These are phyloP conservation scores for Podarcis raffonei DNA, from an alignment of 2,113 vertebrate genomes.

Conservation along the genomic window DNA sequence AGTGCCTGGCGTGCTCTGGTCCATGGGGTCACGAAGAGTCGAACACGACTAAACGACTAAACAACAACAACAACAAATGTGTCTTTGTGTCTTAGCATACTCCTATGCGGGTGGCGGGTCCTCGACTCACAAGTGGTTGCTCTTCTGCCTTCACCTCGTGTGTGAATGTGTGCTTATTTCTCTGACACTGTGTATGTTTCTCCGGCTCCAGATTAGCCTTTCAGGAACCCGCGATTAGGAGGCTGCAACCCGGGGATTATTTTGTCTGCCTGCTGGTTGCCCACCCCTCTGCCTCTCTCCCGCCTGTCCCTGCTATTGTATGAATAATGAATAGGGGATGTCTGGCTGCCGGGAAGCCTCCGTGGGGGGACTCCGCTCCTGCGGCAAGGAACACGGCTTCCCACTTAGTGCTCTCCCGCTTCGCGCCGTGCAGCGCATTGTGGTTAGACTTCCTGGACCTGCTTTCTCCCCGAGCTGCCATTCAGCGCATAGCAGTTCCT, in stretches of 20 bases:
- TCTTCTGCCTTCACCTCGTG: too few species aligned
- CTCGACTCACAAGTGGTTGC: too few species aligned
- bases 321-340: conserved; percentile 25
- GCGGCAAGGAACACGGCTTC: conserved; percentile 19
- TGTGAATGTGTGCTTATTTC: neutral
- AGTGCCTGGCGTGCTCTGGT: too few species aligned
- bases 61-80: too few species aligned
- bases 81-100: too few species aligned
- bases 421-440: neutral
- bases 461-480: neutral
- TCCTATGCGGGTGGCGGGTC: too few species aligned
- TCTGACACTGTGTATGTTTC: neutral
- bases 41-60: too few species aligned
- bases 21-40: too few species aligned
- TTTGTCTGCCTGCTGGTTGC: neutral
- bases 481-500: neutral
- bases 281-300: neutral
- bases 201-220: neutral
- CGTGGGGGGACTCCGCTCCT: neutral
- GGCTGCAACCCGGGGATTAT: neutral
- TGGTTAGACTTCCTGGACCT: neutral
- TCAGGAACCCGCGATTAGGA: neutral
- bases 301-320: neutral
- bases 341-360: conserved; percentile 12
- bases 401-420: conserved; percentile 8